These are phyloP conservation scores for Gymnopithys bicolor DNA, from an alignment of 2,797 vertebrate species.

Conservation along the genomic window DNA sequence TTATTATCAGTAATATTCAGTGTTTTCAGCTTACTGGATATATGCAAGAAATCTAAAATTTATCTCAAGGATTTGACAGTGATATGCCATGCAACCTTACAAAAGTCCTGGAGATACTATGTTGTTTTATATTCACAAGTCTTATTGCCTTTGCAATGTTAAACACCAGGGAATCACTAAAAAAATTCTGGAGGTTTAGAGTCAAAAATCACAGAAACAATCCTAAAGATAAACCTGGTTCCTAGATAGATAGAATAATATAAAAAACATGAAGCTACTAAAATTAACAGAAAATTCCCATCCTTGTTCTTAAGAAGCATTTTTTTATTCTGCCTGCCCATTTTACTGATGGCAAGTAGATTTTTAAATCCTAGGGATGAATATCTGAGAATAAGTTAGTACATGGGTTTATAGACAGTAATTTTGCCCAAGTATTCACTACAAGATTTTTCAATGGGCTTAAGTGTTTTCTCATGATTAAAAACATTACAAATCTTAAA, in stretches of 20 bases:
- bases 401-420: background rate
- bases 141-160: background rate
- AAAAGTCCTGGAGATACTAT: background rate
- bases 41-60: background rate
- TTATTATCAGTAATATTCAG: background rate
- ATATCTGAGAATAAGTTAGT: background rate
- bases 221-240: background rate
- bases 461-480: background rate
- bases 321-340: background rate
- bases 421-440: background rate
- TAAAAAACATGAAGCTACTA: background rate
- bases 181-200: rapidly evolving
- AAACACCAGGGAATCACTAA: background rate
- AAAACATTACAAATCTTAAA: background rate
- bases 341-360: background rate
- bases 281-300: background rate
- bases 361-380: background rate
- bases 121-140: background rate
- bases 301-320: background rate
- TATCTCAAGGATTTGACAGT: background rate
- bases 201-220: background rate
- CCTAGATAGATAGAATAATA: background rate
- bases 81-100: background rate
- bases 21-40: background rate
- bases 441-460: background rate